These are phyloP conservation scores for Pionites leucogaster DNA, from an alignment of 2,113 vertebrate species.

Conservation along the genomic window DNA sequence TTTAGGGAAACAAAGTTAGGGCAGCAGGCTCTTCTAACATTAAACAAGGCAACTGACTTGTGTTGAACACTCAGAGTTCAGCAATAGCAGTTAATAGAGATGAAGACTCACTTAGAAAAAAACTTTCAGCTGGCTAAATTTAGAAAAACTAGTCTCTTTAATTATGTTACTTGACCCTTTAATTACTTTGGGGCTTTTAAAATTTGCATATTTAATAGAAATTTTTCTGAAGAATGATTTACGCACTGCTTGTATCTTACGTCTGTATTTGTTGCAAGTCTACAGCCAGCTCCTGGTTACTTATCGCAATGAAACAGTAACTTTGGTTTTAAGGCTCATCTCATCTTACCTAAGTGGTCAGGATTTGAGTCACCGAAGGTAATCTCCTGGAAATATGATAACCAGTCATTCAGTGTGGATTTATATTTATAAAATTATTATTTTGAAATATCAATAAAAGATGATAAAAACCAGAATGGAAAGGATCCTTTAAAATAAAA, in stretches of 20 bases:
- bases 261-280: background rate
- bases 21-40: background rate
- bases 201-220: background rate
- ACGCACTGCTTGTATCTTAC: background rate
- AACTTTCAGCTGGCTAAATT: background rate
- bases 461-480: background rate
- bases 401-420: background rate
- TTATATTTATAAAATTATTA: background rate
- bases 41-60: background rate
- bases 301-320: background rate
- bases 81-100: background rate
- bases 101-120: background rate
- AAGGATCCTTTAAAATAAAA: background rate
- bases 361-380: background rate
- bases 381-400: background rate
- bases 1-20: constrained; percentile 20
- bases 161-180: background rate
- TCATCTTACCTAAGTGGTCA: background rate
- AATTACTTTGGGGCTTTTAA: background rate
- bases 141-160: background rate
- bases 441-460: background rate
- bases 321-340: background rate
- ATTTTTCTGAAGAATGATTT: background rate
- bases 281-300: background rate
- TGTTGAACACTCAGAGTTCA: background rate